A percentile compares a stretch with the other conserved stretches of the same genome.
Evolutionary conservation across 2,797 vertebrate genomes (phyloP).

Genomic region (Sebastes umbrosus): DNA sequence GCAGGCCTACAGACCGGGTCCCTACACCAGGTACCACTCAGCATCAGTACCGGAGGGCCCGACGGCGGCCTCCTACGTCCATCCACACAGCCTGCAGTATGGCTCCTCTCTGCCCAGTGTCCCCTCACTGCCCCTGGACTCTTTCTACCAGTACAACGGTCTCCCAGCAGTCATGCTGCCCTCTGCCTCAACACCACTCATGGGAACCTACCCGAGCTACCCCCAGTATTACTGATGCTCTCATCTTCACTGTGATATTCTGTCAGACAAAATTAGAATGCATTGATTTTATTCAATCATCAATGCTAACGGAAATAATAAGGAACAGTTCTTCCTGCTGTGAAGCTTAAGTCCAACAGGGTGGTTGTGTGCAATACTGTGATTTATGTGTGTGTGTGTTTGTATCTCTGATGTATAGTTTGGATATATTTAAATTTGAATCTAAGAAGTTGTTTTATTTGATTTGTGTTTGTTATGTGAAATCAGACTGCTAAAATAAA

Average conservation of each 20-base stretch:
- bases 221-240: slow-evolving; percentile 71
- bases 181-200: slow-evolving; percentile 29
- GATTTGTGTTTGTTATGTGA: slow-evolving; percentile 31
- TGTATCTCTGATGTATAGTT: slow-evolving; percentile 48
- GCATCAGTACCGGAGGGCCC: slow-evolving; percentile 42
- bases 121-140: slow-evolving; percentile 59
- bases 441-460: slow-evolving; percentile 56
- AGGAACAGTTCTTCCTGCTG: background rate
- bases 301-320: background rate
- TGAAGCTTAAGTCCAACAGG: slow-evolving; percentile 26
- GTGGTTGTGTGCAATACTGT: slow-evolving; percentile 71
- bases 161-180: slow-evolving; percentile 70
- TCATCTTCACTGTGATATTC: background rate
- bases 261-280: background rate
- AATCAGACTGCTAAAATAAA: slow-evolving; percentile 41
- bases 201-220: slow-evolving; percentile 69
- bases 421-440: slow-evolving; percentile 73
- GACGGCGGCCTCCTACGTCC: slow-evolving; percentile 51
- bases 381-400: slow-evolving; percentile 5
- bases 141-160: slow-evolving; percentile 76
- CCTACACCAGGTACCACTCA: slow-evolving; percentile 69
- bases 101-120: slow-evolving; percentile 24
- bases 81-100: slow-evolving; percentile 71
- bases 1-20: slow-evolving; percentile 71
- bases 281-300: background rate